These are phyloP conservation scores for Sebastes cheni DNA, from an alignment of 2,797 vertebrate species.

Conservation along the genomic window DNA sequence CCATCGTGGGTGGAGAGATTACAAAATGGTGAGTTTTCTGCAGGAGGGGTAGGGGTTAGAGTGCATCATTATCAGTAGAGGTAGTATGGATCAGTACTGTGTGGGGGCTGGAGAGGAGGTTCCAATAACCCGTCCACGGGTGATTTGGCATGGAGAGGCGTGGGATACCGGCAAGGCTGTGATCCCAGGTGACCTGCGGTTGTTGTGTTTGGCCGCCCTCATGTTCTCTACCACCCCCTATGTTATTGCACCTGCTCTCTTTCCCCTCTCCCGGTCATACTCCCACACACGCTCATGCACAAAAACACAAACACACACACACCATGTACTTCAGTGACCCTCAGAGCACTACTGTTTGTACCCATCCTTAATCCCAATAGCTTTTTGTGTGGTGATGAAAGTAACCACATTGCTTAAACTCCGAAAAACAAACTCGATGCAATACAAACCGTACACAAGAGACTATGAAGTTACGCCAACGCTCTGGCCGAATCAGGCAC, in stretches of 20 bases:
- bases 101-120: constrained; percentile 51
- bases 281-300: constrained; percentile 30
- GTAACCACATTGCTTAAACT: background rate
- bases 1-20: constrained; percentile 85
- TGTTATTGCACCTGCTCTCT: constrained; percentile 79
- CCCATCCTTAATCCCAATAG: constrained; percentile 30
- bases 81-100: background rate
- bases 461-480: constrained; percentile 5
- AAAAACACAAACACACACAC: background rate
- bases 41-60: background rate
- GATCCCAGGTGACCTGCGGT: constrained; percentile 69
- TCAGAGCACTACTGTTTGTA: constrained; percentile 18
- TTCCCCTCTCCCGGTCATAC: constrained; percentile 44
- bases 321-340: constrained; percentile 4
- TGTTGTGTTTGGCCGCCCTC: constrained; percentile 68
- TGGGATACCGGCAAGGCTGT: constrained; percentile 59
- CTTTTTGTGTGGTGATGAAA: constrained; percentile 2
- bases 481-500: background rate
- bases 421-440: constrained; percentile 20
- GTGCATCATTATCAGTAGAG: background rate
- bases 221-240: constrained; percentile 51
- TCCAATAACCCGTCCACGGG: constrained; percentile 48
- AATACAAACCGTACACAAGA: background rate
- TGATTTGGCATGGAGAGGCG: constrained; percentile 52
- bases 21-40: constrained; percentile 80